phyloP scores from a whole-genome alignment of 2,888 invertebrate species.

The Stenodema calcarata region DNA sequence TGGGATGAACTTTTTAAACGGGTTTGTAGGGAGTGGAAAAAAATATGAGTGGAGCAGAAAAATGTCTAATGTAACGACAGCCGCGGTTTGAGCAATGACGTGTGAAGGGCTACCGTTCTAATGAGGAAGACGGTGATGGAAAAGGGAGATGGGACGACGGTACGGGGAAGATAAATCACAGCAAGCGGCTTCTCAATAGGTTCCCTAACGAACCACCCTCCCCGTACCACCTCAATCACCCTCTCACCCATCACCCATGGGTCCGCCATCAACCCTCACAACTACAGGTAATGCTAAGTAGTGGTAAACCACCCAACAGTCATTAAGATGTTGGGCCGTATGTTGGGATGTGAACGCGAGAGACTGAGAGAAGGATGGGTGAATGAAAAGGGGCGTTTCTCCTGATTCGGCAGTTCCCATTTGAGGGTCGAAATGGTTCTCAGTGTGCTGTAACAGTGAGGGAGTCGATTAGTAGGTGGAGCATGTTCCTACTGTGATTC shows the following conservation, averaged over 20 bases:
- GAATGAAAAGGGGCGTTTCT: slow-evolving; percentile 23
- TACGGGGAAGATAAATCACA: slow-evolving; percentile 45
- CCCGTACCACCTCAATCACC: not conserved
- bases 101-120: slow-evolving; percentile 48
- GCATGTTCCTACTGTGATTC: not conserved
- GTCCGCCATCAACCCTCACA: not conserved
- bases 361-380: not conserved
- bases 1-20: not conserved
- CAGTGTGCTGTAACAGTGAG: not conserved
- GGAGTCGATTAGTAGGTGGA: not conserved
- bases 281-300: slow-evolving; percentile 46
- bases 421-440: not conserved
- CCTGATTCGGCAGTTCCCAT: slow-evolving; percentile 20
- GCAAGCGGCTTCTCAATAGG: slow-evolving; percentile 41
- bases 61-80: slow-evolving; percentile 46
- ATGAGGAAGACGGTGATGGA: slow-evolving; percentile 38
- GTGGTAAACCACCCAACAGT: slow-evolving; percentile 45
- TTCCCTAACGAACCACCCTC: slow-evolving; percentile 36
- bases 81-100: slow-evolving; percentile 48
- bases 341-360: not conserved
- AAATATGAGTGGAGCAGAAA: not conserved
- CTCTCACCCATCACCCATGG: not conserved
- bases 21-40: not conserved
- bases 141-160: not conserved
- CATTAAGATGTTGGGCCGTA: slow-evolving; percentile 35